Percentiles rank a stretch among this genome's conserved stretches.
Evolutionary conservation across 1,140 invertebrate species (phyloP).

Genomic region (Drosophila rufa): DNA sequence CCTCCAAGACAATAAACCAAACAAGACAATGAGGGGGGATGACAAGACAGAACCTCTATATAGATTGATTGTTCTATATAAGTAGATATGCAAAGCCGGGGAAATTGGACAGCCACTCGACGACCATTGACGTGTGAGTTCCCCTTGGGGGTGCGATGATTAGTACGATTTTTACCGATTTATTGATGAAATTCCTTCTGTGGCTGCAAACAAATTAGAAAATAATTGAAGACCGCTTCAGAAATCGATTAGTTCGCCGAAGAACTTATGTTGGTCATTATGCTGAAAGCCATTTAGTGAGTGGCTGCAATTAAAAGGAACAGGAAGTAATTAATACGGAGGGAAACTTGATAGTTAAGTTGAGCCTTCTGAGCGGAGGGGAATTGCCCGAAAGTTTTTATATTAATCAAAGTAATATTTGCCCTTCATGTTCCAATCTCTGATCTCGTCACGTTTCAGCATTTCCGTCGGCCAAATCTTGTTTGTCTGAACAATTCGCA

Average conservation of each 20-base stretch:
- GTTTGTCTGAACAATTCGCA: slow-evolving; percentile 44
- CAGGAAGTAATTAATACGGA: slow-evolving; percentile 16
- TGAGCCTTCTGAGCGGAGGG: background rate
- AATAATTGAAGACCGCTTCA: slow-evolving; percentile 57
- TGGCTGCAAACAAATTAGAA: slow-evolving; percentile 68
- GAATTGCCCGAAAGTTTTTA: slow-evolving; percentile 1
- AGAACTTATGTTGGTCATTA: slow-evolving; percentile 48
- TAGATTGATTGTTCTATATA: slow-evolving; percentile 33
- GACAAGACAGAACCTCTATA: slow-evolving; percentile 26
- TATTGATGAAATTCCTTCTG: slow-evolving; percentile 45
- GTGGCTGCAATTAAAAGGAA: slow-evolving; percentile 34
- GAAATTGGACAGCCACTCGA: slow-evolving; percentile 6
- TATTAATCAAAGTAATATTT: background rate
- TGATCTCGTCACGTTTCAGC: slow-evolving; percentile 44
- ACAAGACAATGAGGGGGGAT: slow-evolving; percentile 22
- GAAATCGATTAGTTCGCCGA: slow-evolving; percentile 45
- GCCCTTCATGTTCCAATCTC: slow-evolving; percentile 12
- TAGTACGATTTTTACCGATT: slow-evolving; percentile 42
- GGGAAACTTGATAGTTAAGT: background rate
- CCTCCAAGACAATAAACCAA: slow-evolving; percentile 20
- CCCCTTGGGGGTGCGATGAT: slow-evolving; percentile 13
- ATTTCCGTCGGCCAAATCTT: slow-evolving; percentile 23
- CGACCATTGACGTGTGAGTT: slow-evolving; percentile 15
- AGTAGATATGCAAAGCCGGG: slow-evolving; percentile 12
- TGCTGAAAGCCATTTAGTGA: slow-evolving; percentile 33